Conservation (phyloP, 2,113 vertebrate species). For the Phalacrocorax carbo region DNA sequence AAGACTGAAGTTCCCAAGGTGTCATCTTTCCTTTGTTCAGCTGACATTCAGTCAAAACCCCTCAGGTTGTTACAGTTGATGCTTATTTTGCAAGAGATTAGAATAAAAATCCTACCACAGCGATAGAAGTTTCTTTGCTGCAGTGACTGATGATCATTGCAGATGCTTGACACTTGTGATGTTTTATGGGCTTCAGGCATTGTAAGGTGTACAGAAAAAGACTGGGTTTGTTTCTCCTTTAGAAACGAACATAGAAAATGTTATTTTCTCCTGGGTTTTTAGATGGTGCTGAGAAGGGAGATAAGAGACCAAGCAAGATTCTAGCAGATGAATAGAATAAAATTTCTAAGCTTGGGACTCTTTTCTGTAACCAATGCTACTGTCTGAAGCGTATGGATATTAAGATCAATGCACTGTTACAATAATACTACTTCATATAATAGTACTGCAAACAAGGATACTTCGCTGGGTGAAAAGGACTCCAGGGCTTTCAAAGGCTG, state of each 20-base stretch:
- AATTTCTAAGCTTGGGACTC: not conserved
- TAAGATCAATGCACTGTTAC: not conserved
- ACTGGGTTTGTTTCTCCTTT: not conserved
- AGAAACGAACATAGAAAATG: not conserved
- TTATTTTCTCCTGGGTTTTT: not conserved
- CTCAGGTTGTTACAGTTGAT: not conserved
- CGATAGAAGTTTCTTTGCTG: not conserved
- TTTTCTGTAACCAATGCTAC: not conserved
- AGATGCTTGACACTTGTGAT: not conserved
- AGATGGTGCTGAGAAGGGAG: not conserved
- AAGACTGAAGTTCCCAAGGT: not conserved
- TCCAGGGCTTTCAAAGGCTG: not conserved
- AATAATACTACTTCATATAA: not conserved
- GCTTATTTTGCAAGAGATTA: not conserved
- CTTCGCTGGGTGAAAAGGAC: not conserved
- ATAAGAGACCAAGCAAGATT: not conserved
- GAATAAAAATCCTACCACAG: not conserved
- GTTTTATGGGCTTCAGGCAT: not conserved
- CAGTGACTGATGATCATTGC: not conserved
- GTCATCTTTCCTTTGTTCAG: constrained; percentile 6
- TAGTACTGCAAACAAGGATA: not conserved
- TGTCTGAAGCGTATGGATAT: not conserved
- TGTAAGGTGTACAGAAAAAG: not conserved
- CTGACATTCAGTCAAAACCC: not conserved
- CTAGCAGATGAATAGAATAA: not conserved